Base-by-base conservation (phyloP, 2,888 invertebrate species). In the Agrotis exclamationis region DNA sequence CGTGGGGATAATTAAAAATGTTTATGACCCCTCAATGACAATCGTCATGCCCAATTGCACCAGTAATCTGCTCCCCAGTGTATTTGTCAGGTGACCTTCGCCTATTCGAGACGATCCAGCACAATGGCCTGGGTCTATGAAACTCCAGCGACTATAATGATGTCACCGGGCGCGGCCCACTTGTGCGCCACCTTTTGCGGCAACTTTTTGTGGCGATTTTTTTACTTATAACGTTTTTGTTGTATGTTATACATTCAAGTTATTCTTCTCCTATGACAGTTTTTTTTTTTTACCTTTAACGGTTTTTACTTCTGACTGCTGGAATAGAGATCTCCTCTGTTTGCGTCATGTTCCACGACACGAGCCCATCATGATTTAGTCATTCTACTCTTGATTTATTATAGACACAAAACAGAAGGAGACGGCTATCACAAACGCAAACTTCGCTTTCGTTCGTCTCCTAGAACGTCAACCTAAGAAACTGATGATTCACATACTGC, bases 141-240 rank as follows among this genome's bases (percentile, higher is more conserved):
- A 66, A 45, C 75, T 73, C 72, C 73, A 79, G 79, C 82, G 80
- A 76, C 69, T 79, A 80, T 86, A 87, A 82, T 92, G 92, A 92
- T 86, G 88, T 92, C 92, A 92, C 85, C 70, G 87, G 92, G 92
- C 70, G 91, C 82, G 90, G 88, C 84, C 65, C 84, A 84, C 84
- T 88, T 88, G 87, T 87, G 76, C 67, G 66, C 72, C 84, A 90
- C 90, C 91, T n/a, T n/a, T n/a, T n/a, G n/a, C n/a, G n/a, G n/a
- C n/a, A n/a, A n/a, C n/a, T n/a, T n/a, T n/a, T n/a, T n/a, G n/a
- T n/a, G n/a, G n/a, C n/a, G n/a, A n/a, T n/a, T n/a, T n/a, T n/a
- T n/a, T n/a, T n/a, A n/a, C n/a, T n/a, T n/a, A n/a, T n/a, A n/a
- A n/a, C n/a, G n/a, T n/a, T n/a, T n/a, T n/a, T n/a, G n/a, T n/a